Conservation (phyloP, 2,888 invertebrate species). For the Oxycera nigricornis region DNA sequence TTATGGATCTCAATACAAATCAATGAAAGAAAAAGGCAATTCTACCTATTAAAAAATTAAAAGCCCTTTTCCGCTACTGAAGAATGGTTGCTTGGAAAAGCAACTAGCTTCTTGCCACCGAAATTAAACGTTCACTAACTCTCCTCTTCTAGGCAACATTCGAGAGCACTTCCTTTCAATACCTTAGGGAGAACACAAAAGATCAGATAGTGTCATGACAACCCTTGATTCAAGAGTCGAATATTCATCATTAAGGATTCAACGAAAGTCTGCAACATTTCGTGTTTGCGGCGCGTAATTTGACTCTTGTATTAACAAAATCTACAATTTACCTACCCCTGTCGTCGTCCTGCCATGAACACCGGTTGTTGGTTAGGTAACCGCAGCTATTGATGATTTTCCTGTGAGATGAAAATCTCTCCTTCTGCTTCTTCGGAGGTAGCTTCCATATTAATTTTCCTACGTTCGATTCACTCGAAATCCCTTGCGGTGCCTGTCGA, state of each 20-base stretch:
- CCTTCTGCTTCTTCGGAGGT: not conserved
- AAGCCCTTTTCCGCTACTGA: too few species aligned
- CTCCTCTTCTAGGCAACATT: too few species aligned
- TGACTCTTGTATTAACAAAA: not conserved
- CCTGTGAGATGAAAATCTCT: constrained; percentile 10
- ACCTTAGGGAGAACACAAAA: not conserved
- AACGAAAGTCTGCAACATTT: not conserved
- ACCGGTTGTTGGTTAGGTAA: constrained; percentile 6
- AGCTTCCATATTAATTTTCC: constrained; percentile 5
- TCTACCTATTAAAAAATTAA: too few species aligned
- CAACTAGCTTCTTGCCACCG: too few species aligned
- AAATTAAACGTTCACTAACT: too few species aligned
- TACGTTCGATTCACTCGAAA: constrained; percentile 13
- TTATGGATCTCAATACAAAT: too few species aligned
- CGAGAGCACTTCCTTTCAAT: too few species aligned
- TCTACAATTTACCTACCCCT: not conserved
- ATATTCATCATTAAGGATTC: not conserved
- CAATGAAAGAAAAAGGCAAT: too few species aligned
- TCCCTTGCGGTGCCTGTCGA: constrained; percentile 23
- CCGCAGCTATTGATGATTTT: not conserved
- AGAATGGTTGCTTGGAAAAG: too few species aligned
- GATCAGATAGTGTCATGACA: constrained; percentile 4
- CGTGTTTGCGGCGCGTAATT: constrained; percentile 9
- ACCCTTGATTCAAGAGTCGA: constrained; percentile 17
- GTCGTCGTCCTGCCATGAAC: not conserved